phyloP scores from a whole-genome alignment of 2,888 invertebrate species.

The Lasioglossum morio region DNA sequence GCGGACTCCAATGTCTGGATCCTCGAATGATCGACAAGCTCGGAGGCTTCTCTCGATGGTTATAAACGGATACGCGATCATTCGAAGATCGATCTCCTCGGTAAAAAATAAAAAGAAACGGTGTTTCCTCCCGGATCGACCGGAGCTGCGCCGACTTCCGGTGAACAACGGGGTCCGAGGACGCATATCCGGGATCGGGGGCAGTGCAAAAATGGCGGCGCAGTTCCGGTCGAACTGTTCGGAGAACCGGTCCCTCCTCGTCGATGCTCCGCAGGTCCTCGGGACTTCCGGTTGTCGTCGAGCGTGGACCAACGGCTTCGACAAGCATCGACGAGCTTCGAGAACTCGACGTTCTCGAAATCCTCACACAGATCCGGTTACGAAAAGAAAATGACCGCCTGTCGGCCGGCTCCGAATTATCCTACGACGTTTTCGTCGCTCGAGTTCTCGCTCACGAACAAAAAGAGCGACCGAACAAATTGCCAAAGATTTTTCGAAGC shows the following conservation, averaged over 20 bases:
- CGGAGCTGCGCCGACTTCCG: not conserved
- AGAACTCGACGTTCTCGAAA: not conserved
- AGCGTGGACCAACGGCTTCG: not conserved
- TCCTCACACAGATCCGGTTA: not conserved
- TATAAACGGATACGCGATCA: not conserved
- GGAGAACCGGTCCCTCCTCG: slow-evolving; percentile 26
- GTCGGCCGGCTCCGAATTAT: not conserved
- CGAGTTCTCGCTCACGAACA: not conserved
- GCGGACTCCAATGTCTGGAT: slow-evolving; percentile 52
- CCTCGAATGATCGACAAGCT: slow-evolving; percentile 34
- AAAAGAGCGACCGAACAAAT: not conserved
- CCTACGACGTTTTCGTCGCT: not conserved
- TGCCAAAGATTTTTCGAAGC: too few species aligned
- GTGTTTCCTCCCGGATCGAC: slow-evolving; percentile 14
- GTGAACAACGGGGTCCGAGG: not conserved
- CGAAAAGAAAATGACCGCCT: not conserved
- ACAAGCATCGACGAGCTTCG: not conserved
- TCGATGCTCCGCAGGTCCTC: slow-evolving; percentile 38
- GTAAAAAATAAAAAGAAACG: not conserved
- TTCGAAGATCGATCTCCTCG: slow-evolving; percentile 34
- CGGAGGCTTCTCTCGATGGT: not conserved
- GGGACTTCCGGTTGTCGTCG: slow-evolving; percentile 18
- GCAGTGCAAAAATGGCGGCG: slow-evolving; percentile 22
- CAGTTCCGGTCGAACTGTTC: slow-evolving; percentile 32
- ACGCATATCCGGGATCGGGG: slow-evolving; percentile 5